phyloP scores from a whole-genome alignment of 2,888 invertebrate genomes.

The Helobdella robusta region DNA sequence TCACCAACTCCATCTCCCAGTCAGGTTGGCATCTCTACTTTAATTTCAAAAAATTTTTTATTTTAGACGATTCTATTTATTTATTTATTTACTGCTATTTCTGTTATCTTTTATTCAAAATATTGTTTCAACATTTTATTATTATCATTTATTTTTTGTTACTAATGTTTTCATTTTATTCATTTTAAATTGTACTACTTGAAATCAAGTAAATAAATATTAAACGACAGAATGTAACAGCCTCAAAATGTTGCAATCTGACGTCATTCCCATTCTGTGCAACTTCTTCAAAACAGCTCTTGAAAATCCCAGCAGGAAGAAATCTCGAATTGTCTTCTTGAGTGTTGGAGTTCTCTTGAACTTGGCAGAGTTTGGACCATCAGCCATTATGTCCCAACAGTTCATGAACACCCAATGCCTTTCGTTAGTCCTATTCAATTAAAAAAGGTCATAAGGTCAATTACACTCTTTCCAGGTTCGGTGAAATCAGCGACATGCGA shows the following conservation, averaged over 20 bases:
- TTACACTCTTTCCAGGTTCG: too few relatives aligned
- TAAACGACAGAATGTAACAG: slow-evolving; percentile 46
- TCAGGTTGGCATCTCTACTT: neutral
- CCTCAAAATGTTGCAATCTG: slow-evolving; percentile 44
- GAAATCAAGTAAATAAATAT: too few relatives aligned
- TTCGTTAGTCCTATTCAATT: too few relatives aligned
- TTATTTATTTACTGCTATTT: too few relatives aligned
- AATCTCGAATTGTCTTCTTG: slow-evolving; percentile 42
- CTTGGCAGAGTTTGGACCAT: slow-evolving; percentile 43
- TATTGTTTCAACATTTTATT: too few relatives aligned
- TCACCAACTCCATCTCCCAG: neutral
- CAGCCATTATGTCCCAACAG: slow-evolving; percentile 40
- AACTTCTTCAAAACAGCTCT: slow-evolving; percentile 34
- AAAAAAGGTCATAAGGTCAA: too few relatives aligned
- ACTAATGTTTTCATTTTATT: too few relatives aligned
- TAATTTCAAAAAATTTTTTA: neutral
- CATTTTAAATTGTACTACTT: too few relatives aligned
- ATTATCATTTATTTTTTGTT: too few relatives aligned
- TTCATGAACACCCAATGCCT: slow-evolving; percentile 45
- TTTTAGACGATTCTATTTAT: too few relatives aligned
- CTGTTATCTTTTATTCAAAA: too few relatives aligned
- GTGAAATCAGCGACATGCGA: too few relatives aligned
- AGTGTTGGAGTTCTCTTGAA: slow-evolving; percentile 49
- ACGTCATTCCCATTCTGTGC: slow-evolving; percentile 42
- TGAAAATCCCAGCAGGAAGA: neutral